phyloP scores from a whole-genome alignment of 2,113 vertebrate species.

The Egretta garzetta region DNA sequence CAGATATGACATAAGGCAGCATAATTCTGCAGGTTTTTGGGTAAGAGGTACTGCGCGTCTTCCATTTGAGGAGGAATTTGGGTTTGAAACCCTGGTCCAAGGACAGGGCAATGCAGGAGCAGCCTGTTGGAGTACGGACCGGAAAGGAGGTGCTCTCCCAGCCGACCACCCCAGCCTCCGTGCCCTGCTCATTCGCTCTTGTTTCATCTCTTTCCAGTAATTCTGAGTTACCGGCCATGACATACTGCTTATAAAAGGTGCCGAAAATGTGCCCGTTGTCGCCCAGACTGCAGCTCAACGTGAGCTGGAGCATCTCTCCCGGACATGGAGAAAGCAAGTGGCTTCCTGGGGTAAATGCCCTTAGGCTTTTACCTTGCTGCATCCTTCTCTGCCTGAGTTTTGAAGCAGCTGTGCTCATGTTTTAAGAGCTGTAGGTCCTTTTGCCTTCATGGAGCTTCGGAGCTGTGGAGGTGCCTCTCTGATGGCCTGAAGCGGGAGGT shows the following conservation, averaged over 20 bases:
- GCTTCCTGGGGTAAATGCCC: not conserved
- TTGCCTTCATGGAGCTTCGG: not conserved
- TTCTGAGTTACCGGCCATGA: not conserved
- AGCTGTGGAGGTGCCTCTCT: not conserved
- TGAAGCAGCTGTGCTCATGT: not conserved
- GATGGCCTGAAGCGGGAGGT: not conserved
- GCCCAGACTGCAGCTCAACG: not conserved
- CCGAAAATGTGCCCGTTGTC: not conserved
- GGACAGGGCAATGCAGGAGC: not conserved
- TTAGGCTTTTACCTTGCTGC: not conserved
- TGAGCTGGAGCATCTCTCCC: not conserved
- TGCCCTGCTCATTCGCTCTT: not conserved
- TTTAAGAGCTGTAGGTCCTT: not conserved
- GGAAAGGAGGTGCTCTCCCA: not conserved
- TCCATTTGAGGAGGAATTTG: not conserved
- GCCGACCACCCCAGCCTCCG: rapidly evolving
- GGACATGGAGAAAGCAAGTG: not conserved
- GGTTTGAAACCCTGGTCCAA: not conserved
- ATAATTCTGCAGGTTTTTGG: not conserved
- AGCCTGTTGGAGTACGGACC: not conserved
- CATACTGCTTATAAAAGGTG: not conserved
- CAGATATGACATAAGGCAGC: not conserved
- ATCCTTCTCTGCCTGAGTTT: not conserved
- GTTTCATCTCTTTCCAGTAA: not conserved
- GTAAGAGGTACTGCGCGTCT: not conserved